Evolutionary conservation across 2,113 vertebrate species (phyloP).

Genomic region (Apus apus): DNA sequence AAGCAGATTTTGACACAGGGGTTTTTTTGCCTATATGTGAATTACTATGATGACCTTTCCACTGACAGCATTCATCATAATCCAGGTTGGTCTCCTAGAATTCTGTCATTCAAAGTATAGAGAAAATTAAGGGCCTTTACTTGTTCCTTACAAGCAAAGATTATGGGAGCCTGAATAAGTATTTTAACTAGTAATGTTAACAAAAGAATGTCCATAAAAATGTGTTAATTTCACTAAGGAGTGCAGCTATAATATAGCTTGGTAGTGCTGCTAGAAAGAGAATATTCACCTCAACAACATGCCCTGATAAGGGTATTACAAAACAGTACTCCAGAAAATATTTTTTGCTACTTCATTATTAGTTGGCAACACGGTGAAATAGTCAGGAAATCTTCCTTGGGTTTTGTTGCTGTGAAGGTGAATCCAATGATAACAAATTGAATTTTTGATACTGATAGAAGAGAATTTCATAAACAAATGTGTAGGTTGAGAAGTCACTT

Average conservation of each 20-base stretch:
- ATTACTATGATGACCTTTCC: constrained; percentile 34
- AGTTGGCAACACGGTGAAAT: constrained; percentile 86
- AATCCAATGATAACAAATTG: constrained; percentile 71
- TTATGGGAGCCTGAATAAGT: constrained; percentile 48
- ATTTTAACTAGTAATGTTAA: constrained; percentile 46
- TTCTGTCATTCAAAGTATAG: constrained; percentile 28
- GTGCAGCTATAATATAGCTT: constrained; percentile 66
- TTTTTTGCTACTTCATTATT: constrained; percentile 86
- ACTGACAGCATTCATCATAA: neutral
- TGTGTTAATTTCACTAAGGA: constrained; percentile 66
- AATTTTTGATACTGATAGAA: constrained; percentile 67
- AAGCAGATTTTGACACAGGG: constrained; percentile 41
- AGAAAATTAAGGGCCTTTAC: constrained; percentile 52
- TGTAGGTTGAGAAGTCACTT: constrained; percentile 63
- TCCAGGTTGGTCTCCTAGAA: constrained; percentile 20
- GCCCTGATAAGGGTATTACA: constrained; percentile 82
- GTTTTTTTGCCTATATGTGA: neutral
- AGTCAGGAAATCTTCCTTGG: constrained; percentile 79
- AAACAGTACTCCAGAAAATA: constrained; percentile 86
- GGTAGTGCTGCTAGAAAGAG: constrained; percentile 76
- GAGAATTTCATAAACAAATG: constrained; percentile 69
- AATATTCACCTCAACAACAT: constrained; percentile 77
- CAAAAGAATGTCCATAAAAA: constrained; percentile 69
- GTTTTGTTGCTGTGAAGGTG: constrained; percentile 76
- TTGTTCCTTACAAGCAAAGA: constrained; percentile 68